Evolutionary conservation across 2,113 vertebrate species (phyloP).

Genomic region (Glareola pratincola): DNA sequence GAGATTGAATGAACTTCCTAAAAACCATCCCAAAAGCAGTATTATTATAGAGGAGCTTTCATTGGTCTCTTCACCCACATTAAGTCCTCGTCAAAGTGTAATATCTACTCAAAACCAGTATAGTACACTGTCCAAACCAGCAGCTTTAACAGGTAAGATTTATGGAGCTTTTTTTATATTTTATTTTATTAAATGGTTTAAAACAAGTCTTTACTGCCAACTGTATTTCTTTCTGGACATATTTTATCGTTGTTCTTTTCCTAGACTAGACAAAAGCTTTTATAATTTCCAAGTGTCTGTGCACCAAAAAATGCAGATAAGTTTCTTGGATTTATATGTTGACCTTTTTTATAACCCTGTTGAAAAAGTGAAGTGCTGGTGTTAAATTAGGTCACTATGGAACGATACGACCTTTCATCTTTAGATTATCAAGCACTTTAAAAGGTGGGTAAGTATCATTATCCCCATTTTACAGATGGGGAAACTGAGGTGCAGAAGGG

Average conservation of each 20-base stretch:
- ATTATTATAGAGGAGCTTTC: slow-evolving; percentile 94
- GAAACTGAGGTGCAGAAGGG: neutral
- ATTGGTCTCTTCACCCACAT: slow-evolving; percentile 85
- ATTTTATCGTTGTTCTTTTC: neutral
- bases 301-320: neutral
- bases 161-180: neutral
- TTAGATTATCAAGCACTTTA: neutral
- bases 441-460: neutral
- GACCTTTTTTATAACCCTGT: neutral
- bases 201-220: neutral
- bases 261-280: neutral
- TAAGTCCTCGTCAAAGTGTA: slow-evolving; percentile 93
- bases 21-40: slow-evolving; percentile 93
- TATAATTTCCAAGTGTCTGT: neutral
- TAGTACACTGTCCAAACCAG: slow-evolving; percentile 95
- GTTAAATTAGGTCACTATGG: neutral
- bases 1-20: slow-evolving; percentile 91
- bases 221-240: neutral
- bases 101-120: slow-evolving; percentile 95
- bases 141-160: slow-evolving; percentile 90
- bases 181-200: neutral
- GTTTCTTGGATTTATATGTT: neutral
- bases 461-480: neutral
- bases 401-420: neutral
- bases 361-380: neutral